Base-by-base conservation (phyloP, 1,140 invertebrate genomes). In the Anastrepha obliqua region DNA sequence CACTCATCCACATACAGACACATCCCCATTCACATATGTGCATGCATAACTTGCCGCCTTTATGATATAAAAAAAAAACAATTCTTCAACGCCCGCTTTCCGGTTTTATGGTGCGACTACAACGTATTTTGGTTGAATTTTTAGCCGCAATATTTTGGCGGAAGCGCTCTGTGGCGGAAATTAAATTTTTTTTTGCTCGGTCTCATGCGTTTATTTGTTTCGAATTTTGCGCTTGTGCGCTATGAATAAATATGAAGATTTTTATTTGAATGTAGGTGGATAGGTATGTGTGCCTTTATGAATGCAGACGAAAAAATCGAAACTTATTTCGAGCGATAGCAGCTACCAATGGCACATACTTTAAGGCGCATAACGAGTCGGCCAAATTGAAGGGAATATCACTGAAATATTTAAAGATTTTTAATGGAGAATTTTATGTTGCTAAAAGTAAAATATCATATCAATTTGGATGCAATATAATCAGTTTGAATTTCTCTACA, bases 81-180 rank as follows among this genome's bases (percentile, higher is more conserved):
- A 47, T 74, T 70, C 47, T 81, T 81, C 29, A 29, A 29, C 20
- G 17, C 8, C 47, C 20, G 44, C n/a, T 58, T 81, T 81, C 47
- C 47, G 44, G 44, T 58, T 55, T 29, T 55, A 20, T n/a, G 17
- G 0, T 55, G 47, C 6, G n/a, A 58, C 17, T 17, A 44, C 17
- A 17, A 0, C 1, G 44, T 51, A 44, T 74, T 74, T 74, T 51
- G 70, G 44, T 17, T 47, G 13, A 17, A 20, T 55, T 81, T 62
- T 51, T 55, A 81, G 47, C 74, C 74, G 47, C 74, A 81, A 81
- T 81, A 81, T 81, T 81, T 81, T 81, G 47, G 74, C 74, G 74
- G 74, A 81, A 81, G 74, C 17, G 74, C 20, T 81, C 51, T 81
- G 47, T 81, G 74, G 47, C 74, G 74, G 74, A 81, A 81, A 81